Evolutionary conservation across 30 jellyfish, hydroid and myxozoan species (phyloP).

Genomic region (Cassiopea xamachana): DNA sequence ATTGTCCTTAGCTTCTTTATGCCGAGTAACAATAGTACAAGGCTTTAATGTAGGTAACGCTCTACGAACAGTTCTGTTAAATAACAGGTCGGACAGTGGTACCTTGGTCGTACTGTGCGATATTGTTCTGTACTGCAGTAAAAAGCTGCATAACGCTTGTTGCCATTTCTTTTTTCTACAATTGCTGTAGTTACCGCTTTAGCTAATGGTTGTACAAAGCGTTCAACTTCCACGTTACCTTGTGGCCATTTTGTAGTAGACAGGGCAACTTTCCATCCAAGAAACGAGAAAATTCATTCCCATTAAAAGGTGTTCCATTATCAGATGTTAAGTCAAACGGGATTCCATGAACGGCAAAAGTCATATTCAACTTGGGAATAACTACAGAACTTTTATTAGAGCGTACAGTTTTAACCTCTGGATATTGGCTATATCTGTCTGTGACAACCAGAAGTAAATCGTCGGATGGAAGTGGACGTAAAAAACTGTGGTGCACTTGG

Average conservation of each 20-base stretch:
- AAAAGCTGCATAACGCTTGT: slow-evolving; percentile 55
- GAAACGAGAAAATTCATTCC: slow-evolving; percentile 56
- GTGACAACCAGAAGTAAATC: slow-evolving; percentile 63
- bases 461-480: slow-evolving; percentile 65
- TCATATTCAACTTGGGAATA: background rate
- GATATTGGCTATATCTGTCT: slow-evolving; percentile 48
- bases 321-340: slow-evolving; percentile 39
- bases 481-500: slow-evolving; percentile 31
- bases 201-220: slow-evolving; percentile 37
- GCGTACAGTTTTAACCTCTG: slow-evolving; percentile 67
- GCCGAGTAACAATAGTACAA: slow-evolving; percentile 21
- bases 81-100: slow-evolving; percentile 50
- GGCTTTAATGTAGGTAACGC: slow-evolving; percentile 34
- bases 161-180: slow-evolving; percentile 62
- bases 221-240: slow-evolving; percentile 60
- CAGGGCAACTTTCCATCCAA: slow-evolving; percentile 19
- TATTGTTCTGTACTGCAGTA: slow-evolving; percentile 41
- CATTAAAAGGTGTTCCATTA: slow-evolving; percentile 73
- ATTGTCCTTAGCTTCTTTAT: slow-evolving; percentile 37
- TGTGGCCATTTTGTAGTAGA: slow-evolving; percentile 59
- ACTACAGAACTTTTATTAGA: slow-evolving; percentile 54
- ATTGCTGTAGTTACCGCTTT: slow-evolving; percentile 54
- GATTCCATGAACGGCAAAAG: slow-evolving; percentile 37
- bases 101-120: slow-evolving; percentile 65
- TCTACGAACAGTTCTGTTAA: slow-evolving; percentile 57